Percentiles rank a stretch among this genome's conserved stretches.
Evolutionary conservation across 2,888 invertebrate species (phyloP).

Genomic region (Augochlorella aurata): DNA sequence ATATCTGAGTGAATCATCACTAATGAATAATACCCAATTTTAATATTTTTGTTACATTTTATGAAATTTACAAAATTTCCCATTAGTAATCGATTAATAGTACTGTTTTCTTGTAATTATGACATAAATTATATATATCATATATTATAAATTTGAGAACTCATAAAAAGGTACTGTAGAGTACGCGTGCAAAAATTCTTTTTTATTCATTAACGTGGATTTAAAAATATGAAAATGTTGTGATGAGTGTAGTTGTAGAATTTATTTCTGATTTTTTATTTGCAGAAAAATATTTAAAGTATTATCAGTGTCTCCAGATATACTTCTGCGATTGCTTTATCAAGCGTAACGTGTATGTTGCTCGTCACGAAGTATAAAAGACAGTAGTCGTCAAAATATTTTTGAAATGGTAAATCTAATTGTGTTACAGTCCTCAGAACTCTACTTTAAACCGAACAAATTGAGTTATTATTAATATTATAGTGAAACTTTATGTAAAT

Average conservation of each 20-base stretch:
- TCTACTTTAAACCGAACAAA: background rate
- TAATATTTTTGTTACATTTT: too few species aligned
- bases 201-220: background rate
- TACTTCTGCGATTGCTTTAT: background rate
- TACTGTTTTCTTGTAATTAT: background rate
- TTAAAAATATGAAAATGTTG: background rate
- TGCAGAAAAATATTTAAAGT: background rate
- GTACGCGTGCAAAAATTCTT: background rate
- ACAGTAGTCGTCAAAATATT: background rate
- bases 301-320: slow-evolving; percentile 6
- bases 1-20: too few species aligned
- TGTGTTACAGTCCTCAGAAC: background rate
- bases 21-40: too few species aligned
- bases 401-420: too few species aligned
- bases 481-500: too few species aligned
- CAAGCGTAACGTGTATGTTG: background rate
- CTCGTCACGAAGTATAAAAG: background rate
- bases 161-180: background rate
- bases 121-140: too few species aligned
- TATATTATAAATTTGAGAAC: background rate
- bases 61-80: too few species aligned
- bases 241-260: background rate
- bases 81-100: background rate
- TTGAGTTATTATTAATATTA: background rate
- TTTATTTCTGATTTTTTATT: background rate